Evolutionary conservation across 2,113 vertebrate species (phyloP).

Genomic region (Gymnarchus niloticus): DNA sequence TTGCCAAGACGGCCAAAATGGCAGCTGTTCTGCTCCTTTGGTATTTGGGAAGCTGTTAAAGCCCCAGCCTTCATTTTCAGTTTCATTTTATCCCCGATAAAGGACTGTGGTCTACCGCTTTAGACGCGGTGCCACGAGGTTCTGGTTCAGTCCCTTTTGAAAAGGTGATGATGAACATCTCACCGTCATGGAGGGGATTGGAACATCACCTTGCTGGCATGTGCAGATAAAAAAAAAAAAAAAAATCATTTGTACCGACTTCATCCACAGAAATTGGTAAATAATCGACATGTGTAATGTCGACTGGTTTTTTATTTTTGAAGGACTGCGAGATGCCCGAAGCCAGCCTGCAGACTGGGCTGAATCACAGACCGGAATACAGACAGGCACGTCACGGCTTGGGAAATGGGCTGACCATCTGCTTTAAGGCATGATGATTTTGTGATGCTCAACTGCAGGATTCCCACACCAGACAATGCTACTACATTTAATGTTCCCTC

Average conservation of each 20-base stretch:
- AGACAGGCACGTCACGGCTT: neutral
- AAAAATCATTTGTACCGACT: neutral
- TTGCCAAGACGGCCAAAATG: conserved; percentile 3
- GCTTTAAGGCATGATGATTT: neutral
- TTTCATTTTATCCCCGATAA: neutral
- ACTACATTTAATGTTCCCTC: neutral
- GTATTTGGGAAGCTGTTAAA: neutral
- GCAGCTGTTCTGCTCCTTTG: neutral
- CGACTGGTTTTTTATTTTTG: neutral
- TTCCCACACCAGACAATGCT: neutral
- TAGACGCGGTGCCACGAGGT: neutral
- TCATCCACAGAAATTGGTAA: neutral
- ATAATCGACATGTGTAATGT: no score
- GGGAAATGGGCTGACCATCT: neutral
- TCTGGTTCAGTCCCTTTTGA: neutral
- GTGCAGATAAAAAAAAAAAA: neutral
- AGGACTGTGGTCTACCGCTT: neutral
- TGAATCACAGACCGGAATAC: neutral
- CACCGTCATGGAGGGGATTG: neutral
- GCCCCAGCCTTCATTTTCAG: neutral
- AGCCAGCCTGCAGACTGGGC: neutral
- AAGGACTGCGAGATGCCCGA: neutral
- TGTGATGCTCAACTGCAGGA: neutral
- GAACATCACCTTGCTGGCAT: neutral
- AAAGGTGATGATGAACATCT: neutral